Base-by-base conservation (phyloP, 2,797 vertebrate species). In the Tamandua tetradactyla region DNA sequence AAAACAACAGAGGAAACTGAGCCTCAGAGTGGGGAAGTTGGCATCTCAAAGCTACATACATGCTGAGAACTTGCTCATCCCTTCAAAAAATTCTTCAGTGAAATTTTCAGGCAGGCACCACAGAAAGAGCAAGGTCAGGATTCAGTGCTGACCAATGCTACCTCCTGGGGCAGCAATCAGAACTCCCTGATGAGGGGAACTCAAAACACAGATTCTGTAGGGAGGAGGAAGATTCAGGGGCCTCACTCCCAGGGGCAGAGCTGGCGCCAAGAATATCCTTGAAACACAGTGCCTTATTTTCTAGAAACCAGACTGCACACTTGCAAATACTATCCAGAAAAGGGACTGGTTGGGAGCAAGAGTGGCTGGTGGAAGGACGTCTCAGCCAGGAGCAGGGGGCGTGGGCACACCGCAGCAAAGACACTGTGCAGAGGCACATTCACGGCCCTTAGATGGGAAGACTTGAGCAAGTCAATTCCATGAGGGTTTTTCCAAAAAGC, bases 371-470 rank as follows among this genome's bases (percentile, higher is more conserved):
- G 22, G 89, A 57, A 57, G 35, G n/a, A 52, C 59, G 13, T 7
- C 30, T 79, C 13, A 0, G 30, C 30, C 9, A 35, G 74, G 80
- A 44, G 0, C 20, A 20, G 42, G n/a, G n/a, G 64, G 32, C 7
- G 1, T 22, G 0, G 0, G 10, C 37, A 3, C 3, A 2, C 12
- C 17, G 40, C 4, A 2, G 23, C 3, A 1, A 37, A 40, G 75
- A 23, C 12, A 3, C 17, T 0, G 1, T 35, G 10, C 12, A 3
- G 11, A 12, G 10, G 1, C 22, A 3, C 0, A 0, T 17, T 32
- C 20, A 17, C 7, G 42, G 62, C 47, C 66, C 5, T 4, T 2
- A 3, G 0, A 2, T 0, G 0, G 66, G 20, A 68, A 35, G n/a
- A 37, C 35, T 5, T 13, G 18, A n/a, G 57, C 1, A 6, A 32